These are phyloP conservation scores for Heterotis niloticus DNA, from an alignment of 2,113 vertebrate genomes.

Conservation along the genomic window DNA sequence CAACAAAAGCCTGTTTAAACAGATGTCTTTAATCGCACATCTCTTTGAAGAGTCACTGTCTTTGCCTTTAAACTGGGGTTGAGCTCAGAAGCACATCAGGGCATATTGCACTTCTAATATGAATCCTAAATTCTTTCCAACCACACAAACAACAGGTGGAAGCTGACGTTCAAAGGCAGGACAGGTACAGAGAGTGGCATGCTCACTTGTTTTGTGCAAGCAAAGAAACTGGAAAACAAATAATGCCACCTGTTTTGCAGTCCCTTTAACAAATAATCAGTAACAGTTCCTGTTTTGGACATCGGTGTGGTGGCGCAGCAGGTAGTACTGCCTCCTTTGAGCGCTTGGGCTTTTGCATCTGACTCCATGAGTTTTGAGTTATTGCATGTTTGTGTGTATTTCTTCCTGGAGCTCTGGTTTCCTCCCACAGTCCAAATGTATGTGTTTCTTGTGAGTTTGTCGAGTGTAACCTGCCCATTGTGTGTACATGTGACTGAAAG, in stretches of 20 bases:
- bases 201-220: constrained; percentile 36
- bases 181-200: constrained; percentile 31
- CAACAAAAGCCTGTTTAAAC: constrained; percentile 99
- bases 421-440: no score
- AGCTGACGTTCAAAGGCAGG: constrained; percentile 64
- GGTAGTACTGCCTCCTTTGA: no score
- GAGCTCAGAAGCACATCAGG: constrained; percentile 95
- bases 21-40: constrained; percentile 98
- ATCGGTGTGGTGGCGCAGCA: neutral
- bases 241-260: neutral
- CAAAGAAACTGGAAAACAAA: neutral
- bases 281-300: neutral
- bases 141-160: constrained; percentile 68
- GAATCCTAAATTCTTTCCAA: constrained; percentile 81
- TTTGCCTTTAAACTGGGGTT: constrained; percentile 97
- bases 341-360: no score
- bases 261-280: no score
- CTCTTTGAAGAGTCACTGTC: constrained; percentile 98
- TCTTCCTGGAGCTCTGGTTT: no score
- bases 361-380: no score
- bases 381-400: no score
- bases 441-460: no score
- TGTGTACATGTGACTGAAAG: no score
- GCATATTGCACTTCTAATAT: constrained; percentile 92
- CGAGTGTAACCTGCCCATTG: no score